A percentile compares a stretch with the other conserved stretches of the same genome.
phyloP scores from a whole-genome alignment of 2,113 vertebrate species.

The Ranitomeya variabilis region DNA sequence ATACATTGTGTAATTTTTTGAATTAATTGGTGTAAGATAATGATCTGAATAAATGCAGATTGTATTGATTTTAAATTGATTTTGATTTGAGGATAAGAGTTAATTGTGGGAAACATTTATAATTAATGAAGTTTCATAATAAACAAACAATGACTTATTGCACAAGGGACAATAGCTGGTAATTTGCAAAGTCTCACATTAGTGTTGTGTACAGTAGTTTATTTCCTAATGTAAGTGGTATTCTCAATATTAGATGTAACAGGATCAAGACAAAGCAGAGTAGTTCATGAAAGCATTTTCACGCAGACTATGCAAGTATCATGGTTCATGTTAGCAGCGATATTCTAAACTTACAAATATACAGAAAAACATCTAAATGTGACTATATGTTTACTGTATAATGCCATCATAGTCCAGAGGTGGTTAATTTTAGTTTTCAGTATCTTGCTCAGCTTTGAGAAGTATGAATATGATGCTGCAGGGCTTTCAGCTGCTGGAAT shows the following conservation, averaged over 20 bases:
- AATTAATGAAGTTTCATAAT: background rate
- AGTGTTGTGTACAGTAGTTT: background rate
- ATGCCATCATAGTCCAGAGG: too few species aligned
- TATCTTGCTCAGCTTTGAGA: too few species aligned
- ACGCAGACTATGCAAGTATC: too few species aligned
- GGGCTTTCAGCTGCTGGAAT: too few species aligned
- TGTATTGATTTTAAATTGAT: background rate
- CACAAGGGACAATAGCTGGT: background rate
- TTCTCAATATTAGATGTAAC: background rate
- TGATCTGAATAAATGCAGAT: background rate
- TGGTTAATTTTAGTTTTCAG: too few species aligned
- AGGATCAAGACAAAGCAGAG: too few species aligned
- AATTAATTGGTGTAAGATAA: background rate
- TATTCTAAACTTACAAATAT: too few species aligned
- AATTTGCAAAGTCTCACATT: background rate
- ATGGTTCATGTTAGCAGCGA: too few species aligned
- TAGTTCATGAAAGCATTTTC: too few species aligned
- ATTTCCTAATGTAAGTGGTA: background rate
- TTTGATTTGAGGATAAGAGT: background rate
- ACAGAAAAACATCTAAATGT: too few species aligned
- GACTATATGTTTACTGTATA: too few species aligned
- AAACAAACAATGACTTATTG: background rate
- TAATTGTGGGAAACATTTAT: background rate
- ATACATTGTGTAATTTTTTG: background rate
- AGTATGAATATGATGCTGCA: too few species aligned